Base-by-base conservation (phyloP, 2,888 invertebrate species). In the Cyaniris semiargus region DNA sequence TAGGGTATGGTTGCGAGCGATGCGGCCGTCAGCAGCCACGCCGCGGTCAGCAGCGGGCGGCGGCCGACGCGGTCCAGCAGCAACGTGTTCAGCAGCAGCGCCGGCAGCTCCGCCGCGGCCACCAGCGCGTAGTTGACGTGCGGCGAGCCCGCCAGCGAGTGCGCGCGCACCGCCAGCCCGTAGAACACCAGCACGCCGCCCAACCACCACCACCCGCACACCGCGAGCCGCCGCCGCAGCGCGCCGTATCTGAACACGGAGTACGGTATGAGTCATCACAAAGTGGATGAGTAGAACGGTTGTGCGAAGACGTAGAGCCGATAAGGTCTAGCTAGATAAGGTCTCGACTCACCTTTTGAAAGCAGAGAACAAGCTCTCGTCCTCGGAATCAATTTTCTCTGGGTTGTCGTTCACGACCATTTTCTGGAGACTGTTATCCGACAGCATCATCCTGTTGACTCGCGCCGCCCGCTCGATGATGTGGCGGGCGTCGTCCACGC, bases 381-480 rank as follows among this genome's bases (percentile, higher is more conserved):
- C 91, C 1, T 81, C 81, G 8, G 84, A 82, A 72, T 86, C 86
- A 5, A 79, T 83, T 70, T 86, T 88, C 10, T 86, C 88, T 27
- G 82, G 80, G 0, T 85, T 75, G 76, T 85, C 87, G 48, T 89
- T 86, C 15, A 86, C 80, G 78, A 92, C 81, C 86, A 90, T 88
- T 81, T 90, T 89, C 76, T 90, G 88, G 15, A 95, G 83, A 6
- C 94, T 89, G n/a, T 94, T 92, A 21, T 94, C 93, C 0, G 95
- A 91, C 5, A 87, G 87, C 82, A 72, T 92, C 2, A 87, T 87
- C n/a, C 94, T 93, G 83, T 96, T 97, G 21, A 95, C 91, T 78
- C 87, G 89, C 0, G 96, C 96, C 1, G 96, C 96, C 80, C 91
- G 94, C 75, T 92, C 91, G 66, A 96, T 90, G 27, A 96, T 95